Evolutionary conservation across 2,888 invertebrate genomes (phyloP).

Genomic region (Pseudococcus viburni): DNA sequence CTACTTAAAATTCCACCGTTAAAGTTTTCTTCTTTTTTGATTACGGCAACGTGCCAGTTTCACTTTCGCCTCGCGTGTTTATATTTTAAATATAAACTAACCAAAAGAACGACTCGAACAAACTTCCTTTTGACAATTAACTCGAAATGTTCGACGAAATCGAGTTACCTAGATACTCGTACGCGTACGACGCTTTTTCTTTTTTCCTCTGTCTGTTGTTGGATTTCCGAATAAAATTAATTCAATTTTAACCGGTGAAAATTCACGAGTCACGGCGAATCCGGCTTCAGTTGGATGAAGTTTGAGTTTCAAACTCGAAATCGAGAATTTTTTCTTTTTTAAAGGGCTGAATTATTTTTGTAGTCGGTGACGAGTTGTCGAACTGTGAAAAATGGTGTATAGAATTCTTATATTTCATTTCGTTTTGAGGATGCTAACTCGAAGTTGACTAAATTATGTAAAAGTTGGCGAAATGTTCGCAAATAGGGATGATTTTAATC

Average conservation of each 20-base stretch:
- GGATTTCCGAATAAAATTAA: background rate
- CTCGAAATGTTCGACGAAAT: conserved; percentile 1
- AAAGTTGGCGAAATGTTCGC: too few species aligned
- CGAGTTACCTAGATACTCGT: background rate
- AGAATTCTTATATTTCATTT: too few species aligned
- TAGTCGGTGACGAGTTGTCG: too few species aligned
- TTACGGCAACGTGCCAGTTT: background rate
- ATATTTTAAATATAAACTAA: conserved; percentile 35
- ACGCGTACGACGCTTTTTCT: background rate
- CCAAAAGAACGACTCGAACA: conserved; percentile 12
- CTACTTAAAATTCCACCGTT: background rate
- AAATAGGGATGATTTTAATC: too few species aligned
- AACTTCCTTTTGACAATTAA: conserved; percentile 41
- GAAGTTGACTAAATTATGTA: too few species aligned
- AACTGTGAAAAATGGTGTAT: too few species aligned
- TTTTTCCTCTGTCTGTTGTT: background rate
- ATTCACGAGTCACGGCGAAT: background rate
- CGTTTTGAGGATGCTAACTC: too few species aligned
- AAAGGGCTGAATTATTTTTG: too few species aligned
- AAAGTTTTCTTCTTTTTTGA: background rate
- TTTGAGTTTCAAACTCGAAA: background rate
- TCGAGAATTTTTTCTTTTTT: background rate
- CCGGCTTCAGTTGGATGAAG: background rate
- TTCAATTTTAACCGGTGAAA: background rate
- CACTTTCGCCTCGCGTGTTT: background rate